phyloP scores from a whole-genome alignment of 2,888 invertebrate genomes.

The Charanyca ferruginea region DNA sequence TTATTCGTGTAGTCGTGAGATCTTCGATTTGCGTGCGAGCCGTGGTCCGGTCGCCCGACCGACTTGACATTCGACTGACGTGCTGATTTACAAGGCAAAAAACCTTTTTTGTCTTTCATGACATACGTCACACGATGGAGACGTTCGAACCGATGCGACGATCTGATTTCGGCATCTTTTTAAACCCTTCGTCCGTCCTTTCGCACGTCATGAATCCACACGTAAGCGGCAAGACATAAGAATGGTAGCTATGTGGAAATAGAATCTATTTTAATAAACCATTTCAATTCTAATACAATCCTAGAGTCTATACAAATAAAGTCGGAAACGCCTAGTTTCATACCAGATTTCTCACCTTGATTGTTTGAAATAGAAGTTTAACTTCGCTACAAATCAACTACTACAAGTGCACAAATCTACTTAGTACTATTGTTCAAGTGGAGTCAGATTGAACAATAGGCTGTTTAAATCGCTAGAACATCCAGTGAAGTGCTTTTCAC shows the following conservation, averaged over 20 bases:
- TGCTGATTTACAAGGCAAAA: constrained; percentile 86
- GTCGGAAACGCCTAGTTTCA: constrained; percentile 26
- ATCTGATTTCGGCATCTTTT: constrained; percentile 89
- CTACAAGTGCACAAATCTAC: constrained; percentile 60
- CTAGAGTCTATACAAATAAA: constrained; percentile 26
- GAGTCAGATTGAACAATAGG: constrained; percentile 60
- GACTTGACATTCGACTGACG: constrained; percentile 72
- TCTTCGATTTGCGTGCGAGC: constrained; percentile 78
- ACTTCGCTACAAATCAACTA: constrained; percentile 60
- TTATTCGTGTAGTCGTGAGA: constrained; percentile 70
- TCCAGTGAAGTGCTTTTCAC: constrained; percentile 48
- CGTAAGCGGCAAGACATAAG: constrained; percentile 63
- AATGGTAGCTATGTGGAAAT: constrained; percentile 59
- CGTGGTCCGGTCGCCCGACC: constrained; percentile 55
- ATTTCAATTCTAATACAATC: constrained; percentile 24
- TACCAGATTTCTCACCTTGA: constrained; percentile 46
- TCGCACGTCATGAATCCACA: constrained; percentile 72
- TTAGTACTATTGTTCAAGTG: constrained; percentile 60
- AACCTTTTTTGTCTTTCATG: constrained; percentile 80
- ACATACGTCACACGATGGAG: constrained; percentile 82
- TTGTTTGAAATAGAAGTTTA: constrained; percentile 60
- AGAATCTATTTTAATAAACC: constrained; percentile 52
- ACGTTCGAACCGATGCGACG: constrained; percentile 77
- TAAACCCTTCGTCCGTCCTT: constrained; percentile 77
- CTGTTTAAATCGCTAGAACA: constrained; percentile 58